A percentile compares a stretch with the other conserved stretches of the same genome.
Conservation (phyloP, 1,140 invertebrate species). For the Manduca sexta region DNA sequence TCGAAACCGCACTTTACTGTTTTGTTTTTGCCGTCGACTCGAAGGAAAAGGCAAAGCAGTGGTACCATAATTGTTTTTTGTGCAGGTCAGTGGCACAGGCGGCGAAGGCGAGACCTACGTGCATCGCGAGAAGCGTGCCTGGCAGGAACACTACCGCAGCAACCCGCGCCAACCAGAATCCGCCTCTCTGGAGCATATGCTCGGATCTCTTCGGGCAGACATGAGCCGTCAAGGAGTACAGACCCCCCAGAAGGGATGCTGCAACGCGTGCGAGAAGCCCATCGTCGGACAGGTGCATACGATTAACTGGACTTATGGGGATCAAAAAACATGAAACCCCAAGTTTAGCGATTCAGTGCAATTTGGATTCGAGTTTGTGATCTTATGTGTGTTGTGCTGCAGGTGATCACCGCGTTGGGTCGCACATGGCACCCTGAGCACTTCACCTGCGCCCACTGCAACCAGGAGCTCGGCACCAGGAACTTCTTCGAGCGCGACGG, state of each 20-base stretch:
- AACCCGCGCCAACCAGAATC: slow-evolving; percentile 59
- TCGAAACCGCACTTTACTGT: background rate
- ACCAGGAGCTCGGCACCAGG: slow-evolving; percentile 94
- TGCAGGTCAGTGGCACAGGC: slow-evolving; percentile 55
- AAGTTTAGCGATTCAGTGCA: background rate
- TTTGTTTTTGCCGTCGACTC: background rate
- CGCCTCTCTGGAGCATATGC: slow-evolving; percentile 70
- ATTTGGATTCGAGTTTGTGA: background rate
- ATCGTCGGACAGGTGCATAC: slow-evolving; percentile 93
- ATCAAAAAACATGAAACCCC: slow-evolving; percentile 1
- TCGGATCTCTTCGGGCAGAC: slow-evolving; percentile 87
- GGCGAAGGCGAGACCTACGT: slow-evolving; percentile 55
- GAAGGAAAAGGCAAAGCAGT: background rate
- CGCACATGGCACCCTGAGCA: slow-evolving; percentile 99
- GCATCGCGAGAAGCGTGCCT: slow-evolving; percentile 58
- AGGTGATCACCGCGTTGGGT: slow-evolving; percentile 95
- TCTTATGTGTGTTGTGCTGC: slow-evolving; percentile 23
- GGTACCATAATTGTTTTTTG: slow-evolving; percentile 1
- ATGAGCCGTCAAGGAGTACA: slow-evolving; percentile 98
- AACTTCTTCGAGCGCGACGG: slow-evolving; percentile 99
- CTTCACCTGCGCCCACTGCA: slow-evolving; percentile 98
- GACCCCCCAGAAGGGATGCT: slow-evolving; percentile 98
- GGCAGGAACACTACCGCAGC: slow-evolving; percentile 67
- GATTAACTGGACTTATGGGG: background rate
- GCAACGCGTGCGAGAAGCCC: slow-evolving; percentile 97